A percentile compares a stretch with the other conserved stretches of the same genome.
phyloP scores from a whole-genome alignment of 2,888 invertebrate species.

The Trissolcus japonicus region DNA sequence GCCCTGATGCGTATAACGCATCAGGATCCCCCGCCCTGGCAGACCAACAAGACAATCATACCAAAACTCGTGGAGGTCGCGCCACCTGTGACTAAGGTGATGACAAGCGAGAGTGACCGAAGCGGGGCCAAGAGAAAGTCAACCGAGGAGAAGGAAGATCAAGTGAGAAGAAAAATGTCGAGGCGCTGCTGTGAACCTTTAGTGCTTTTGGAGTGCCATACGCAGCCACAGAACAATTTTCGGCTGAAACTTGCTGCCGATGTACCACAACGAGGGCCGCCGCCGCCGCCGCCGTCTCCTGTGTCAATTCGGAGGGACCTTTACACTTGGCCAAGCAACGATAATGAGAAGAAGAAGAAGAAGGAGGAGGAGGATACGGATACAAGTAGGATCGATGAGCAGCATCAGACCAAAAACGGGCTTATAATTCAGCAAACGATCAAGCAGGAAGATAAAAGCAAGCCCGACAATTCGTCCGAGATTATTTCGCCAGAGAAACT shows the following conservation, averaged over 20 bases:
- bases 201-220: slow-evolving; percentile 11
- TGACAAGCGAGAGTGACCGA: neutral
- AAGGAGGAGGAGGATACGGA: neutral
- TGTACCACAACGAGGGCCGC: slow-evolving; percentile 66
- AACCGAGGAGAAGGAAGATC: neutral
- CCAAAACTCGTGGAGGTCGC: neutral
- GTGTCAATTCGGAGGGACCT: slow-evolving; percentile 71
- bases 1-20: slow-evolving; percentile 64
- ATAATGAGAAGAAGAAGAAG: neutral
- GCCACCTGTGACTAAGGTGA: slow-evolving; percentile 9
- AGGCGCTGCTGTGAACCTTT: neutral
- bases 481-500: slow-evolving; percentile 69
- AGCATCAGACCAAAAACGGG: slow-evolving; percentile 5
- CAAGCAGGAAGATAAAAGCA: neutral
- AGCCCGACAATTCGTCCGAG: slow-evolving; percentile 4
- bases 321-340: slow-evolving; percentile 26
- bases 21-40: slow-evolving; percentile 66
- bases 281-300: slow-evolving; percentile 61
- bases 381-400: neutral
- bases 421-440: neutral
- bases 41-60: neutral
- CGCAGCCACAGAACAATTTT: slow-evolving; percentile 25
- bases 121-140: neutral
- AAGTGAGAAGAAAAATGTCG: neutral
- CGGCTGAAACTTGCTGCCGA: slow-evolving; percentile 43